Base-by-base conservation (phyloP, 2,797 vertebrate species). In the Oreonectes daqikongensis region DNA sequence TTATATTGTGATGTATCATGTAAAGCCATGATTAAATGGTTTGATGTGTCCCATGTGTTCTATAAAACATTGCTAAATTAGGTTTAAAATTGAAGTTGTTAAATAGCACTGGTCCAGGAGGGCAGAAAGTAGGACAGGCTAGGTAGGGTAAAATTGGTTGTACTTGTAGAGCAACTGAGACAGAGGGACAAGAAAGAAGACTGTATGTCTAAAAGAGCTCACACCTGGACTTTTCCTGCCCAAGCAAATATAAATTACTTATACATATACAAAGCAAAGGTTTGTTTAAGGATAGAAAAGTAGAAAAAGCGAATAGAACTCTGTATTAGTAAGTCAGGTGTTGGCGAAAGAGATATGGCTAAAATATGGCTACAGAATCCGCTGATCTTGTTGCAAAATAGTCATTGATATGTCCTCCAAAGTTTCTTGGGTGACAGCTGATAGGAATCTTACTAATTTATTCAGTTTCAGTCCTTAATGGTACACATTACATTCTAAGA, bases 21-120 rank as follows among this genome's bases (percentile, higher is more conserved):
- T 20, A 71, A 24, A 22, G 8, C 8, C 24, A n/a, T 24, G 50
- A 38, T 11, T 40, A 44, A 44, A 8, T 20, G 14, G 28, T 18
- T 7, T 61, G 57, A 48, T 57, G 30, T 35, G 28, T 2, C 40
- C 24, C 7, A 11, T 57, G 24, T 57, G 24, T 28, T 57, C 22
- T 26, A 22, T 30, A 17, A 59, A 30, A 17, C 26, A 30, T 17
- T 59, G 24, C 26, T 59, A 59, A 59, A 59, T 15, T 63, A 30
- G 57, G 14, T 35, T 48, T 70, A n/a, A 46, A 30, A 52, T 72
- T 66, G 44, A 48, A 77, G 75, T 69, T 63, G 32, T 67, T 46
- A 76, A 68, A 55, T 59, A 69, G 72, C 59, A 44, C 72, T 75
- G 35, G 65, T 70, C 46, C 40, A 69, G 48, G 68, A 72, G 72